phyloP scores from a whole-genome alignment of 2,888 invertebrate genomes.

The Danaus chrysippus region DNA sequence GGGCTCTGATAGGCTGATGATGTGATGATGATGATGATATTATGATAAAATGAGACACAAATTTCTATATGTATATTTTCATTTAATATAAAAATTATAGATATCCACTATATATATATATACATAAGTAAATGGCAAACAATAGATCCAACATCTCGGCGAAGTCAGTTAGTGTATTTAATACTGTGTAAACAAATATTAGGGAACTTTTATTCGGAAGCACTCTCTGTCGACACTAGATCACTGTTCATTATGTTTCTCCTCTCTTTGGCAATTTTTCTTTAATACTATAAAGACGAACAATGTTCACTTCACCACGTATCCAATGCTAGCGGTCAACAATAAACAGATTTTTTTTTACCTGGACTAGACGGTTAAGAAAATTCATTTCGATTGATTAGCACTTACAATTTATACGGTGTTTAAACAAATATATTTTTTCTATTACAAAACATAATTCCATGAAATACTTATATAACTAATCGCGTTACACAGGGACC shows the following conservation, averaged over 20 bases:
- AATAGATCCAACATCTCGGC: slow-evolving; percentile 50
- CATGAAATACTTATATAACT: slow-evolving; percentile 10
- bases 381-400: slow-evolving; percentile 23
- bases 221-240: slow-evolving; percentile 19
- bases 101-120: slow-evolving; percentile 69
- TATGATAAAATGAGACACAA: slow-evolving; percentile 31
- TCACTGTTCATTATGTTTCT: slow-evolving; percentile 4
- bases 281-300: neutral
- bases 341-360: no score
- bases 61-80: slow-evolving; percentile 48
- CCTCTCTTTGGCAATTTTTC: slow-evolving; percentile 7
- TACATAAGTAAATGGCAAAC: slow-evolving; percentile 76
- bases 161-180: slow-evolving; percentile 31
- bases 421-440: slow-evolving; percentile 10
- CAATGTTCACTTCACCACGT: neutral
- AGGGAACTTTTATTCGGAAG: slow-evolving; percentile 24
- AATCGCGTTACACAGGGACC: neutral
- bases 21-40: neutral
- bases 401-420: slow-evolving; percentile 8
- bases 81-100: slow-evolving; percentile 77
- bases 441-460: slow-evolving; percentile 2
- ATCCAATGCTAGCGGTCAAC: no score
- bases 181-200: slow-evolving; percentile 43
- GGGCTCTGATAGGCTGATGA: no score
- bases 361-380: slow-evolving; percentile 49